A percentile compares a stretch with the other conserved stretches of the same genome.
Conservation (phyloP, 2,113 vertebrate genomes). For the Hiodon tergisus region DNA sequence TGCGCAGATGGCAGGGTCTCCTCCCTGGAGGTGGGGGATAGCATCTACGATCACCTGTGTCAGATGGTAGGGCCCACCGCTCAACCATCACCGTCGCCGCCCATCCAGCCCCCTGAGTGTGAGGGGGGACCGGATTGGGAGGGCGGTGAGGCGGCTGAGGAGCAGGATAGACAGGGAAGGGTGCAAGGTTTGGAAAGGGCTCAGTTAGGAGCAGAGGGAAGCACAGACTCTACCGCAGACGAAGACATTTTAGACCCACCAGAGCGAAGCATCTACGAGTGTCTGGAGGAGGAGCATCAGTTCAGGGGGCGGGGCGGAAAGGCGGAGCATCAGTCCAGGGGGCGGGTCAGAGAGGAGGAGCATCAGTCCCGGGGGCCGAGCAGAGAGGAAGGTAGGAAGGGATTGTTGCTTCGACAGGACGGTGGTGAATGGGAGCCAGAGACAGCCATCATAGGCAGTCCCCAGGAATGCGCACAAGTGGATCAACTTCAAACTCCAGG, state of each 20-base stretch:
- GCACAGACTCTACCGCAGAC: slow-evolving; percentile 53
- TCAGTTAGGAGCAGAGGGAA: slow-evolving; percentile 32
- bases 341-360: slow-evolving; percentile 48
- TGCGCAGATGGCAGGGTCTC: slow-evolving; percentile 69
- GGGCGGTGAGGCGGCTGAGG: slow-evolving; percentile 57
- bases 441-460: slow-evolving; percentile 48
- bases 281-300: slow-evolving; percentile 53
- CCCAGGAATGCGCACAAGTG: slow-evolving; percentile 11
- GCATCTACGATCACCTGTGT: slow-evolving; percentile 87
- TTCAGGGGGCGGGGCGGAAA: slow-evolving; percentile 49
- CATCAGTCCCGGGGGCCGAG: background rate
- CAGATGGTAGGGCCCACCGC: slow-evolving; percentile 76
- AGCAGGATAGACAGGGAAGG: slow-evolving; percentile 69
- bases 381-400: slow-evolving; percentile 34
- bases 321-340: slow-evolving; percentile 23
- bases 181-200: slow-evolving; percentile 38
- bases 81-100: slow-evolving; percentile 62
- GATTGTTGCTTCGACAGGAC: slow-evolving; percentile 64
- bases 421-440: slow-evolving; percentile 54
- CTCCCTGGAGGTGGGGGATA: slow-evolving; percentile 81
- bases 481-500: slow-evolving; percentile 22
- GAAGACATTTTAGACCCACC: slow-evolving; percentile 34
- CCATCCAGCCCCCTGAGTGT: slow-evolving; percentile 78
- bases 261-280: slow-evolving; percentile 61
- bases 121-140: slow-evolving; percentile 68